Evolutionary conservation across 2,888 invertebrate species (phyloP).

Genomic region (Athripsodes cinereus): DNA sequence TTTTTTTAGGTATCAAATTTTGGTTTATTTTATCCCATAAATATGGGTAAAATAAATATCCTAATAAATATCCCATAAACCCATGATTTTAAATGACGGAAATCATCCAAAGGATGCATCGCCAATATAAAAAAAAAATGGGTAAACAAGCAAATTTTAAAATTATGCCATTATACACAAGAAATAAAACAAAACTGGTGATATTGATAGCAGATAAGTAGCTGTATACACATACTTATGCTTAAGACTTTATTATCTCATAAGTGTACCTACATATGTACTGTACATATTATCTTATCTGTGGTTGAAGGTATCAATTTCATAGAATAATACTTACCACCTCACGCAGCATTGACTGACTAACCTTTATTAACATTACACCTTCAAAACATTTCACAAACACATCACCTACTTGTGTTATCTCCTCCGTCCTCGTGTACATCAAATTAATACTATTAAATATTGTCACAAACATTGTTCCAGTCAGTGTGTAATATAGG

Average conservation of each 20-base stretch:
- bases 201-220: neutral
- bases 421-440: neutral
- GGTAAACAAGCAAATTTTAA: too few species aligned
- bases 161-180: too few species aligned
- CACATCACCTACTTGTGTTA: neutral
- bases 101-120: too few species aligned
- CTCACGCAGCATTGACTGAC: slow-evolving; percentile 6
- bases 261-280: too few species aligned
- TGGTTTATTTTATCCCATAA: too few species aligned
- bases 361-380: slow-evolving; percentile 10
- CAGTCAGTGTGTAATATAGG: neutral
- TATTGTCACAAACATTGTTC: neutral
- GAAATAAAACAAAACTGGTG: neutral
- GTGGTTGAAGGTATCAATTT: slow-evolving; percentile 22
- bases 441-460: neutral
- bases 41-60: too few species aligned
- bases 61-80: too few species aligned
- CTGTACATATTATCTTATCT: slow-evolving; percentile 21
- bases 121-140: too few species aligned
- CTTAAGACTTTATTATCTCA: slow-evolving; percentile 13
- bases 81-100: too few species aligned
- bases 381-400: neutral
- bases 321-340: neutral
- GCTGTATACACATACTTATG: neutral
- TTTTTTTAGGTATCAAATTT: too few species aligned